phyloP scores from a whole-genome alignment of 37 sponge, comb jelly and placozoan genomes.

The Cliona cf. orientalis region DNA sequence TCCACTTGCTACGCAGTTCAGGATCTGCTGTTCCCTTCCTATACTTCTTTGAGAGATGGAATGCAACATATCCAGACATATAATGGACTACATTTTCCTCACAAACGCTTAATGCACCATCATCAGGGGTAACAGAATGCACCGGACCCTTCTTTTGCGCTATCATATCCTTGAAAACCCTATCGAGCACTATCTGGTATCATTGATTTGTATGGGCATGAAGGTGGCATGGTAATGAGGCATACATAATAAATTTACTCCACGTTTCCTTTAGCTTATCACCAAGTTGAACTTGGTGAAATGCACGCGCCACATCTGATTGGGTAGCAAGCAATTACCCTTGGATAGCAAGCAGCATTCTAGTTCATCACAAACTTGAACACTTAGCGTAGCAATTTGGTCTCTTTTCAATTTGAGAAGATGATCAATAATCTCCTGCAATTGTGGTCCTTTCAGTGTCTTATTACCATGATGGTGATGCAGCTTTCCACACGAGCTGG shows the following conservation, averaged over 20 bases:
- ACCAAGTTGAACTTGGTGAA: too few relatives aligned
- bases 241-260: too few relatives aligned
- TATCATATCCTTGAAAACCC: background rate
- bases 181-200: background rate
- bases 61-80: background rate
- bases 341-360: background rate
- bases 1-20: background rate
- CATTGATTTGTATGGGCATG: too few relatives aligned
- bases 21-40: background rate
- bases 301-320: too few relatives aligned
- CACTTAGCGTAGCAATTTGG: background rate
- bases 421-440: background rate
- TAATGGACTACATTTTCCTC: background rate
- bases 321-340: background rate
- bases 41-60: background rate
- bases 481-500: too few relatives aligned
- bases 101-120: background rate
- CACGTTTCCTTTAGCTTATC: too few relatives aligned
- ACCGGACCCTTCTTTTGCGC: background rate
- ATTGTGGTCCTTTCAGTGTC: background rate
- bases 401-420: background rate
- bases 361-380: background rate
- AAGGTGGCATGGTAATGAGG: too few relatives aligned
- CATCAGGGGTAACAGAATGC: background rate
- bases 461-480: background rate